Conservation (phyloP, 2,113 vertebrate species). For the Marmota monax region DNA sequence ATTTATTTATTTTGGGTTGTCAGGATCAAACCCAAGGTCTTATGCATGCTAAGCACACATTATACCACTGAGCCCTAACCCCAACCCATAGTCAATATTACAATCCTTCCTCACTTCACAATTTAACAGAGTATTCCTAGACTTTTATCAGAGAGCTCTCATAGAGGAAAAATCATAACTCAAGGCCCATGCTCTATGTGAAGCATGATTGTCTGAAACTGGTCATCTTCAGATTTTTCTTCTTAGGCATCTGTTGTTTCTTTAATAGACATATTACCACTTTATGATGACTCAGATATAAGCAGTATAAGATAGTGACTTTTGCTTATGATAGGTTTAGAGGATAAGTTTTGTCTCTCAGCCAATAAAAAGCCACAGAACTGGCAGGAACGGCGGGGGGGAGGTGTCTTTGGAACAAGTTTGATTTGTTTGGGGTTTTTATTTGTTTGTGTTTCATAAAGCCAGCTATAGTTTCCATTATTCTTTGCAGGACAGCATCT, state of each 20-base stretch:
- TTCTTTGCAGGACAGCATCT: constrained; percentile 4
- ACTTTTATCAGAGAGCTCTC: constrained; percentile 31
- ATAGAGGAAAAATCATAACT: background rate
- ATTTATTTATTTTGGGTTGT: background rate
- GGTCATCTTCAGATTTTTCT: background rate
- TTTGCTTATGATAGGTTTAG: background rate
- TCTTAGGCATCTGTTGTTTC: background rate
- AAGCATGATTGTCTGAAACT: constrained; percentile 18
- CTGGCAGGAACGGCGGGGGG: background rate
- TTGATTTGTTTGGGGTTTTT: background rate
- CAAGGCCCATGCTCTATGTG: background rate
- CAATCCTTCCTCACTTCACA: constrained; percentile 48
- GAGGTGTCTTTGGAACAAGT: background rate
- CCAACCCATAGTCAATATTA: background rate
- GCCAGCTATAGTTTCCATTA: background rate
- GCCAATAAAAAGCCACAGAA: background rate
- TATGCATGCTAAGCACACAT: background rate
- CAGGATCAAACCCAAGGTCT: background rate
- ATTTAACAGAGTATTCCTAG: constrained; percentile 35
- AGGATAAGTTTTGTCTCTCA: background rate
- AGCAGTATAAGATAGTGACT: background rate
- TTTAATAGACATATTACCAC: background rate
- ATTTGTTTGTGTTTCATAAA: constrained; percentile 14
- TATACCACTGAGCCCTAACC: background rate
- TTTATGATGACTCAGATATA: background rate